phyloP scores from a whole-genome alignment of 1,140 invertebrate genomes.

The Lucilia sericata region DNA sequence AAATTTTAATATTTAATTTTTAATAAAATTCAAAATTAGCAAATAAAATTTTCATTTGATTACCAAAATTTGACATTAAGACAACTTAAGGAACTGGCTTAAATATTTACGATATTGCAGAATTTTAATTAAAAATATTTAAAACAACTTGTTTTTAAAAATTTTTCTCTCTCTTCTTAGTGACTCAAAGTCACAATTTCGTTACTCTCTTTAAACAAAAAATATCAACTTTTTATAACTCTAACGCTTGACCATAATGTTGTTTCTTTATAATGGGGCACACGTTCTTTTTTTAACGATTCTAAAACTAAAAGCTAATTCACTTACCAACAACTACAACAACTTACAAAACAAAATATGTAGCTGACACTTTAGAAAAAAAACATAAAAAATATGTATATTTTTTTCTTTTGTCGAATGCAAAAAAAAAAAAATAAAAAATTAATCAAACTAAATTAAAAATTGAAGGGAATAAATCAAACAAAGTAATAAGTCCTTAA shows the following conservation, averaged over 20 bases:
- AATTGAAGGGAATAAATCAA: not conserved
- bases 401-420: not conserved
- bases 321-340: constrained; percentile 29
- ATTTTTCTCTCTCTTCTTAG: too few relatives aligned
- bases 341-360: constrained; percentile 1
- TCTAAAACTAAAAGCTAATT: constrained; percentile 6
- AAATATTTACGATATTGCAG: too few relatives aligned
- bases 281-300: not conserved
- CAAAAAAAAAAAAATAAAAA: not conserved
- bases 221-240: not conserved
- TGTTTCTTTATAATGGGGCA: not conserved
- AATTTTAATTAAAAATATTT: too few relatives aligned
- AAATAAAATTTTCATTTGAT: too few relatives aligned
- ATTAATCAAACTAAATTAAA: not conserved
- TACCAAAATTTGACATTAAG: too few relatives aligned
- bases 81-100: too few relatives aligned
- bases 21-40: too few relatives aligned
- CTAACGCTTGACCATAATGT: not conserved
- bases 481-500: not conserved
- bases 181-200: not conserved
- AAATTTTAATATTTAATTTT: too few relatives aligned
- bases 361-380: not conserved
- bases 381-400: not conserved
- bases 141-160: too few relatives aligned
- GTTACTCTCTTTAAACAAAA: not conserved